Evolutionary conservation across 2,797 vertebrate genomes (phyloP), one percentile per base, ranked within the genome.

Genomic region (Chaunax sp.): DNA sequence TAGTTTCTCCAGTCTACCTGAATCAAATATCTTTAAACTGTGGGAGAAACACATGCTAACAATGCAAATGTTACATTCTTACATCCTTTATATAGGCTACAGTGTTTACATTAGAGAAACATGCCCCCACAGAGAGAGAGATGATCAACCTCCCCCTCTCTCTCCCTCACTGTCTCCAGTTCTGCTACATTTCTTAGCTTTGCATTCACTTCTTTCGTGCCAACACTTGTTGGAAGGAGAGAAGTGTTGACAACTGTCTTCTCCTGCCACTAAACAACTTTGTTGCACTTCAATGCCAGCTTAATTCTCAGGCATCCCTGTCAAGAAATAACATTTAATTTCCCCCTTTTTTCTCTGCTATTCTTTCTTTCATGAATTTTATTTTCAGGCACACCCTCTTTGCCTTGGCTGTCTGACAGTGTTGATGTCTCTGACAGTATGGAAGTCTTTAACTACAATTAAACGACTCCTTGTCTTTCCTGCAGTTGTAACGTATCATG

Each of bases 241-340:
- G 81, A 88, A 86, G 88, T 90, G 92, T 93, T 93, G 91, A 93
- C 92, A 91, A 90, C 91, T 90, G 89, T 88, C 88, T 89, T 89
- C 88, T 88, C 81, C 84, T 90, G 84, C 81, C 93, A 92, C 89
- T 73, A 86, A 92, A 90, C 86, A 91, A 92, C 90, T 86, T 84
- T 92, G 91, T 93, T 90, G 92, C 92, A 94, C 90, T 89, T 93
- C 88, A 92, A 84, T 85, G 89, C 88, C 91, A 88, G 84, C 88
- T 89, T 90, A 90, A 91, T 92, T 92, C 92, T 91, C 87, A 87
- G 84, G 91, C 89, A 84, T 81, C 71, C 78, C 90, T 92, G 91
- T 93, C 92, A 91, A 89, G 82, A 90, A 89, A 90, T 92, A 89
- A 92, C 92, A 92, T 93, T 92, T 92, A 85, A 93, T 93, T 93